Base-by-base conservation (phyloP, 1,140 invertebrate genomes). In the Zophobas morio region DNA sequence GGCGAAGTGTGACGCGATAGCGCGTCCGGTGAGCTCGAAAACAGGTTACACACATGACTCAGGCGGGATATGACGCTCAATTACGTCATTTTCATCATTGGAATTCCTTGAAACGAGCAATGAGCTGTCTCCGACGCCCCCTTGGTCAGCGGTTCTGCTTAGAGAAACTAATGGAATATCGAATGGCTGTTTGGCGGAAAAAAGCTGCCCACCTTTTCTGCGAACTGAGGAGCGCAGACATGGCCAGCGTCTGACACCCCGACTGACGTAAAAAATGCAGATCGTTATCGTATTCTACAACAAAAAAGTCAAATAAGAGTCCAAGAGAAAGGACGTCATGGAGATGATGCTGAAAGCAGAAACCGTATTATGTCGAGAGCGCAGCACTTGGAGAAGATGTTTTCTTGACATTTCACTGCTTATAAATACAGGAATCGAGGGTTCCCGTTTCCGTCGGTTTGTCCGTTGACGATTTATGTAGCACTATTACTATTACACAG, bases 81-180 rank as follows among this genome's bases (percentile, higher is more conserved):
- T 77, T 71, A 73, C 76, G 76, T 77, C 76, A 77, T 72, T 57
- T 49, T 77, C 66, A 77, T 77, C 76, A 77, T 72, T 77, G 76
- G 76, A 71, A 77, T 77, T 77, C 66, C 70, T 40, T 56, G 70
- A 77, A 77, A 36, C 34, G n/a, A 72, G 20, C 60, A 49, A 42
- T 76, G 60, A 70, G 75, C 73, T 75, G 73, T 75, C 56, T n/a
- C 40, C 54, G 60, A 66, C 60, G 60, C 60, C 60, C 60, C 60
- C 60, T 66, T 66, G 60, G 60, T 66, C 60, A 66, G 60, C 60
- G 39, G 5, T 51, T 51, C 49, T 20, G 49, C 20, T 20, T 20
- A 51, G 49, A 5, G 49, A 57, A 66, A 42, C 60, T 66, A 66
- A 66, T 66, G 60, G 60, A 66, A 66, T 66, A 66, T 66, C 60